phyloP scores from a whole-genome alignment of 2,797 vertebrate genomes.

The Columba guinea region DNA sequence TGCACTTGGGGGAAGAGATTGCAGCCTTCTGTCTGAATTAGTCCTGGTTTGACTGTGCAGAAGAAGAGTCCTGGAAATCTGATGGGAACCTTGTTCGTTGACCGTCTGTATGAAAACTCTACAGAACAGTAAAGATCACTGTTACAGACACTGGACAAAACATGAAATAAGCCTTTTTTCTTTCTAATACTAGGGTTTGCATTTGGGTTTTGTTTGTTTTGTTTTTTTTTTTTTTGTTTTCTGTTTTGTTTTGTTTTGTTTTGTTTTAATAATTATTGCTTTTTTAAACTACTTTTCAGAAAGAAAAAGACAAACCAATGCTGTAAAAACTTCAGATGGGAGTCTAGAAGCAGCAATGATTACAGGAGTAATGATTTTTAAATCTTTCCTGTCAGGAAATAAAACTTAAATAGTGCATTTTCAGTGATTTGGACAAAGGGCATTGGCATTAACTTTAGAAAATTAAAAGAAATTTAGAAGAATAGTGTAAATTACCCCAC shows the following conservation, averaged over 20 bases:
- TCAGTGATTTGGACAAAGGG: background rate
- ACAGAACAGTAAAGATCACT: background rate
- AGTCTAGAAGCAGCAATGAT: background rate
- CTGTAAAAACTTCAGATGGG: background rate
- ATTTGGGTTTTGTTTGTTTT: fast-evolving
- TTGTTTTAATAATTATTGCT: background rate
- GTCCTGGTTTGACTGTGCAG: background rate
- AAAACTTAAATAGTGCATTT: background rate
- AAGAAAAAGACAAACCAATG: background rate
- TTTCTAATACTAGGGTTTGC: background rate
- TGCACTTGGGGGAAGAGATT: background rate
- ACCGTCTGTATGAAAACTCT: background rate
- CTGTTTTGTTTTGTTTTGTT: fast-evolving
- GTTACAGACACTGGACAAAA: background rate
- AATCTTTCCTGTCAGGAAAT: background rate
- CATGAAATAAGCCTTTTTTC: background rate
- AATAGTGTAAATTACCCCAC: background rate
- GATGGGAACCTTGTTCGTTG: background rate
- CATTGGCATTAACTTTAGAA: background rate
- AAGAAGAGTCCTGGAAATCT: background rate
- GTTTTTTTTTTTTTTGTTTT: background rate
- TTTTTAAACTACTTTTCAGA: background rate
- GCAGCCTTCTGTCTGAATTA: background rate
- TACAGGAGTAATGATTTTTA: background rate
- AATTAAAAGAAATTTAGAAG: background rate